Base-by-base conservation (phyloP, 1,140 invertebrate genomes). In the Aphaenogaster ashmeadi region DNA sequence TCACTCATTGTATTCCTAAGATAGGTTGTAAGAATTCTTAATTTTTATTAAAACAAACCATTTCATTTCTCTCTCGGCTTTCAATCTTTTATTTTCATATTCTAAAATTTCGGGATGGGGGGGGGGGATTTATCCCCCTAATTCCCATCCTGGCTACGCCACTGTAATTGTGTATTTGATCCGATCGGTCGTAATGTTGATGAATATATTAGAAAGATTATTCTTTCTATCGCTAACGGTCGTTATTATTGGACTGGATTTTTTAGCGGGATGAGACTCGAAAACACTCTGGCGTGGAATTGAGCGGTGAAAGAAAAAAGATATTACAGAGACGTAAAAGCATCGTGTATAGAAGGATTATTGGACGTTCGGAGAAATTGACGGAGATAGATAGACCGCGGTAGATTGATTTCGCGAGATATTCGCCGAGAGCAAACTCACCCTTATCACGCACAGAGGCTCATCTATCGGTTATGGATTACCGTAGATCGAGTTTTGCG, bases 391-490 rank as follows among this genome's bases (percentile, higher is more conserved):
- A 78, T 78, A 66, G 77, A 80, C 11, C 18, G 60, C 41, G 77
- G 58, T 62, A 44, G 41, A 62, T 62, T 64, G 41, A 78, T 78
- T 78, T 64, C 36, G 18, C 58, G 41, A 62, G 58, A 78, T 47
- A 64, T 47, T 78, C 41, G 56, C 75, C 27, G 75, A 62, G 75
- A 78, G 64, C 56, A 62, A 79, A 52, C 77, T 44, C 74, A 9
- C 15, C 27, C 54, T 77, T 77, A 77, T 77, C 74, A 60, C 74
- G 54, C 54, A 13, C 54, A 41, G 41, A 15, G 27, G 27, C 18
- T 38, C 44, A 47, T 80, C 77, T 67, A 80, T 80, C 77, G 60
- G 64, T 80, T 80, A 80, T 80, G 77, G 60, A 80, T 80, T 67
- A 80, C 18, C 13, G 60, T 44, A 41, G 44, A 80, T 80, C 60